These are phyloP conservation scores for Latrodectus elegans DNA, from an alignment of 2,888 invertebrate genomes.

Conservation along the genomic window DNA sequence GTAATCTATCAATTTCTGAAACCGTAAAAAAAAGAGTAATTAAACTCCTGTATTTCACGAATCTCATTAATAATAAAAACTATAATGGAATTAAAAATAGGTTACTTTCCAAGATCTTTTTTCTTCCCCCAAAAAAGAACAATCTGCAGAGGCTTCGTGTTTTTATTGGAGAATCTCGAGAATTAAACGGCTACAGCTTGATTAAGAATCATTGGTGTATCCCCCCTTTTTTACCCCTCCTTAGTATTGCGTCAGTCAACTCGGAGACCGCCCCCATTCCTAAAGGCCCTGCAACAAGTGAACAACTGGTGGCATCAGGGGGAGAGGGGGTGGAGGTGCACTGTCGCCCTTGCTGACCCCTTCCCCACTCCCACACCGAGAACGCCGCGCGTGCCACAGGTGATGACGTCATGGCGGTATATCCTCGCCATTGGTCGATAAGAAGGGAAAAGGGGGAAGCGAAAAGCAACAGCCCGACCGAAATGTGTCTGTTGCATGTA, in stretches of 20 bases:
- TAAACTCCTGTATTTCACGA: too few species aligned
- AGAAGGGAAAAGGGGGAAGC: constrained; percentile 15
- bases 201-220: too few species aligned
- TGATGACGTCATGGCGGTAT: constrained; percentile 44
- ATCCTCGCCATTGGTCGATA: constrained; percentile 39
- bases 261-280: neutral
- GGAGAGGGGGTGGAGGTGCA: constrained; percentile 9
- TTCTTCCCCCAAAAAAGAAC: too few species aligned
- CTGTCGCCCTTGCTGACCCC: neutral
- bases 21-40: too few species aligned
- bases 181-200: too few species aligned
- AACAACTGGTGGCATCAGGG: constrained; percentile 43
- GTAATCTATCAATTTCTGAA: too few species aligned
- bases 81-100: too few species aligned
- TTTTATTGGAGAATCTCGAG: too few species aligned
- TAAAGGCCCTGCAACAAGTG: constrained; percentile 45
- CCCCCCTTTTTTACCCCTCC: too few species aligned
- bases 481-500: constrained; percentile 56
- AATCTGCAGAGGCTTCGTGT: too few species aligned
- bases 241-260: neutral
- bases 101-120: too few species aligned
- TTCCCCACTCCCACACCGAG: neutral
- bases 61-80: too few species aligned
- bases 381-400: constrained; percentile 53
- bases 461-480: constrained; percentile 50